phyloP scores from a whole-genome alignment of 2,888 invertebrate species.

The Saturnia pavonia region DNA sequence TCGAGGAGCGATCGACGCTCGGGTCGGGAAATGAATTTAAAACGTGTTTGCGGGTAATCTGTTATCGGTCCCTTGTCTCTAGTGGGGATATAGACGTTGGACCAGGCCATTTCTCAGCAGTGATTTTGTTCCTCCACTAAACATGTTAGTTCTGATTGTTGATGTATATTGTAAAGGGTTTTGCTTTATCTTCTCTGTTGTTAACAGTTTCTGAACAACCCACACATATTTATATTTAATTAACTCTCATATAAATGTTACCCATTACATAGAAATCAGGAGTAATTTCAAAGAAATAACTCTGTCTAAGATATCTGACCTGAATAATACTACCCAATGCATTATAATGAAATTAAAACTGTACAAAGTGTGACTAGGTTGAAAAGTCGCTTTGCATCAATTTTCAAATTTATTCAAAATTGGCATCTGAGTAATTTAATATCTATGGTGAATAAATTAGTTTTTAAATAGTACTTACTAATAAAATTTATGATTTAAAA shows the following conservation, averaged over 20 bases:
- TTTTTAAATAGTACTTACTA: too few species aligned
- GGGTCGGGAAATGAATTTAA: constrained; percentile 82
- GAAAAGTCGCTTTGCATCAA: too few species aligned
- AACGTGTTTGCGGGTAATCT: constrained; percentile 83
- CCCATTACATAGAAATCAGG: neutral
- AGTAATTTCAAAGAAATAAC: neutral
- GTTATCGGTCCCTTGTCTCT: constrained; percentile 82
- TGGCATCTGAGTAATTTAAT: too few species aligned
- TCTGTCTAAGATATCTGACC: neutral
- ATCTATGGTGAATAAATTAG: too few species aligned
- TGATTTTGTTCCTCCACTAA: constrained; percentile 52
- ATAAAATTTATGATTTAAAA: too few species aligned
- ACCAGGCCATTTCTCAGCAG: constrained; percentile 61
- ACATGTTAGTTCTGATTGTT: constrained; percentile 18
- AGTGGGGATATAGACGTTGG: constrained; percentile 77
- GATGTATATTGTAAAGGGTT: constrained; percentile 24
- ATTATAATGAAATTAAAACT: too few species aligned
- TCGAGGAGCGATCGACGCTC: constrained; percentile 79
- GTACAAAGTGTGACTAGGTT: too few species aligned
- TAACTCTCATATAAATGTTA: neutral
- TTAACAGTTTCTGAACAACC: neutral
- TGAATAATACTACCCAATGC: too few species aligned
- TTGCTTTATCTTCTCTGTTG: neutral
- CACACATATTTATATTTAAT: neutral
- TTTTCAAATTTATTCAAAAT: too few species aligned